Evolutionary conservation across 2,888 invertebrate species (phyloP).

Genomic region (Conchocele bisecta): DNA sequence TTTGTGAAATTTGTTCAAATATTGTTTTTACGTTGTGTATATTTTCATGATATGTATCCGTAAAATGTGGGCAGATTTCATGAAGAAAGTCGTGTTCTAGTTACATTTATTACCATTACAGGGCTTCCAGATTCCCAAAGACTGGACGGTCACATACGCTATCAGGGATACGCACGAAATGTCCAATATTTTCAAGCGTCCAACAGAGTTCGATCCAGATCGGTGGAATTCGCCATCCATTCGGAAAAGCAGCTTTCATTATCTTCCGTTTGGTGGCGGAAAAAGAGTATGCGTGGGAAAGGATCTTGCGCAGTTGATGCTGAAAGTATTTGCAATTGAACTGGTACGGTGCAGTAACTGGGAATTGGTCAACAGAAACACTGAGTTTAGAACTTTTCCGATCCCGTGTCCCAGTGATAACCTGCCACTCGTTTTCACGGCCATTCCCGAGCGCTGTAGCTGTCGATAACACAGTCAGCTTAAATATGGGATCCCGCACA

Average conservation of each 20-base stretch:
- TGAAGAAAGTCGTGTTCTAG: too few relatives aligned
- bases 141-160: constrained; percentile 76
- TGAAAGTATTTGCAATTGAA: constrained; percentile 74
- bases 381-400: constrained; percentile 69
- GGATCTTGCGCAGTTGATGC: constrained; percentile 74
- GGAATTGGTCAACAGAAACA: constrained; percentile 65
- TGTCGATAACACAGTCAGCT: too few relatives aligned
- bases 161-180: constrained; percentile 79
- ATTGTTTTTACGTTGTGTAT: too few relatives aligned
- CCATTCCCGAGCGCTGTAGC: not conserved
- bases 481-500: too few relatives aligned
- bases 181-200: constrained; percentile 56
- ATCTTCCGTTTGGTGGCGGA: constrained; percentile 79
- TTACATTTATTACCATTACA: constrained; percentile 27
- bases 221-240: constrained; percentile 66
- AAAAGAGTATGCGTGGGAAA: constrained; percentile 76
- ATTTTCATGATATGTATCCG: too few relatives aligned
- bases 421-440: constrained; percentile 53
- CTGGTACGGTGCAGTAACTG: constrained; percentile 70
- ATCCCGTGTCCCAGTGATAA: constrained; percentile 72
- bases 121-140: constrained; percentile 79
- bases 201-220: constrained; percentile 73
- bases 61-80: too few relatives aligned
- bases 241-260: constrained; percentile 42
- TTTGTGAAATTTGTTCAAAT: too few relatives aligned